These are phyloP conservation scores for Abscondita cerata DNA, from an alignment of 2,888 invertebrate species.

Conservation along the genomic window DNA sequence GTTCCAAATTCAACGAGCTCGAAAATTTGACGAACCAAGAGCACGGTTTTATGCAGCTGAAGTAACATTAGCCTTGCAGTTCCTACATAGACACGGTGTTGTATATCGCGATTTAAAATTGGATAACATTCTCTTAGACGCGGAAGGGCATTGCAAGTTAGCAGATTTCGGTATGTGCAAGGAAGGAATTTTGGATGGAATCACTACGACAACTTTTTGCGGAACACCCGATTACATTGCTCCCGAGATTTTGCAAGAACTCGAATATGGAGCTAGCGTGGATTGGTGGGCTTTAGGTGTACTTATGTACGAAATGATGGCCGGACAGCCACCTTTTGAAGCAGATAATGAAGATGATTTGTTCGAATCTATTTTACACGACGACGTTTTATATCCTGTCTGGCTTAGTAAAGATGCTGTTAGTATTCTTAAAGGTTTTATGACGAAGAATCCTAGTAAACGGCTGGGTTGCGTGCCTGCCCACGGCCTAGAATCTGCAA, in stretches of 20 bases:
- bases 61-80: conserved; percentile 96
- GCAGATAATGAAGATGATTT: conserved; percentile 99
- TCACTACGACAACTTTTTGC: conserved; percentile 95
- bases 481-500: conserved; percentile 82
- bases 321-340: conserved; percentile 99
- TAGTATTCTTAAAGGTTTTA: conserved; percentile 91
- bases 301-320: conserved; percentile 99
- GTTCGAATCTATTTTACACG: conserved; percentile 97
- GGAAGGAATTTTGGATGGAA: conserved; percentile 88
- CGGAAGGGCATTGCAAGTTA: conserved; percentile 93
- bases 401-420: conserved; percentile 94
- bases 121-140: conserved; percentile 97
- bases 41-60: conserved; percentile 98
- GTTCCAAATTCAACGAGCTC: conserved; percentile 98
- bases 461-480: conserved; percentile 87
- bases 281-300: conserved; percentile 99
- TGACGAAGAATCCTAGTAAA: conserved; percentile 96
- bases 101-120: conserved; percentile 98
- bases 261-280: conserved; percentile 84
- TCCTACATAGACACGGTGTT: conserved; percentile 95
- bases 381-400: conserved; percentile 97
- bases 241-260: conserved; percentile 72
- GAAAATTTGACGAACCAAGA: conserved; percentile 96
- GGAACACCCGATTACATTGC: conserved; percentile 99
- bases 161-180: conserved; percentile 96